A percentile compares a stretch with the other conserved stretches of the same genome.
Conservation (phyloP, 53 echinoderm and acorn worm genomes). For the Arbacia lixula region DNA sequence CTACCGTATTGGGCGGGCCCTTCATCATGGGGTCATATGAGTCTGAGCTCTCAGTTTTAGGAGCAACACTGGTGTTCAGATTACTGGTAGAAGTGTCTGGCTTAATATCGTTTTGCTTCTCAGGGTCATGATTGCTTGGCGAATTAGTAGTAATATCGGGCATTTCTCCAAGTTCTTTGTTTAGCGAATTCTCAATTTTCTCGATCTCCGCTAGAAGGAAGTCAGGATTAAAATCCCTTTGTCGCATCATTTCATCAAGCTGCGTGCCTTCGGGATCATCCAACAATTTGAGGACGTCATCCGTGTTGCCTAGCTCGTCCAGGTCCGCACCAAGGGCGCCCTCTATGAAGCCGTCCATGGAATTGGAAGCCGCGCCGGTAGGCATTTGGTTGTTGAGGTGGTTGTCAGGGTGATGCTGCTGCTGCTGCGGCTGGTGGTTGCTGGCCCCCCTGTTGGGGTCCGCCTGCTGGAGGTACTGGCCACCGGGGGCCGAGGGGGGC, state of each 20-base stretch:
- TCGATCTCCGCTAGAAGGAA: not conserved
- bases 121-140: slow-evolving; percentile 14
- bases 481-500: not conserved
- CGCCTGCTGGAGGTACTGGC: slow-evolving; percentile 6
- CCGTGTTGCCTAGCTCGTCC: slow-evolving; percentile 1
- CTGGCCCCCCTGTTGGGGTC: slow-evolving; percentile 18
- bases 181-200: slow-evolving; percentile 4
- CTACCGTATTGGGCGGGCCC: slow-evolving; percentile 76
- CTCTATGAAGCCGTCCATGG: not conserved
- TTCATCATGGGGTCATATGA: slow-evolving; percentile 75
- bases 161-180: slow-evolving; percentile 19
- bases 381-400: not conserved
- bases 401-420: not conserved
- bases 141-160: slow-evolving; percentile 29
- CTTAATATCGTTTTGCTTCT: slow-evolving; percentile 28
- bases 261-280: slow-evolving; percentile 21
- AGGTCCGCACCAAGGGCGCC: not conserved
- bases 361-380: not conserved
- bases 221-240: slow-evolving; percentile 3
- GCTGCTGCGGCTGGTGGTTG: not conserved
- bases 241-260: slow-evolving; percentile 9
- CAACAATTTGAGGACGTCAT: slow-evolving; percentile 30
- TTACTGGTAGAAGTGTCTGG: slow-evolving; percentile 10
- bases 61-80: not conserved
- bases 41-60: slow-evolving; percentile 48